Base-by-base conservation (phyloP, 2,797 vertebrate genomes). In the Sandelia bainsii region DNA sequence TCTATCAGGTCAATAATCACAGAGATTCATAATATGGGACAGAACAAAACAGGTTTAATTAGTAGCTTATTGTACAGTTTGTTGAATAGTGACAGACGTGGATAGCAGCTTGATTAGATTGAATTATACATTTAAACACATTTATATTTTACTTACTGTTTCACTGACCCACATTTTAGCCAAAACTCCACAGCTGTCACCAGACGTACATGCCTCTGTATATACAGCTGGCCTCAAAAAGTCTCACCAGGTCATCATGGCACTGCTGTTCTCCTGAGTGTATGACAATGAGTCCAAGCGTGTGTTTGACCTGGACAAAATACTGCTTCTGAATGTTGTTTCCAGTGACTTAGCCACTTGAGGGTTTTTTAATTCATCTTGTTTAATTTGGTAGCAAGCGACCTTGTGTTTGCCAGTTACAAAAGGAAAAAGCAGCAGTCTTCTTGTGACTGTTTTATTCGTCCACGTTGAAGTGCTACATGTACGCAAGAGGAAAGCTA, bases 331-430 rank as follows among this genome's bases (percentile, higher is more conserved):
- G 49, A 65, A 87, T 71, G 71, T 61, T 60, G 59, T 80, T 78
- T 86, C 67, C 67, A 79, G 48, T 29, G 53, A 44, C 25, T 73
- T n/a, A 59, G 23, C 74, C 72, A 67, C 53, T 25, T 54, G 75
- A 72, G 48, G 32, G 32, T 39, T 71, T 62, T 82, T 80, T 77
- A 22, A 69, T 73, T 62, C 48, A 73, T 75, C 37, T 70, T 75
- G 48, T 46, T 84, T 62, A 52, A 77, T 75, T 80, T 73, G 77
- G 68, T 68, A 65, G 52, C 6, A n/a, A 65, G 19, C 25, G 6
- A 17, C 27, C 20, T 40, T 7, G 11, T 19, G 14, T 84, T 82
- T 77, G 74, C 67, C 82, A 90, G 59, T 77, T 69, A 62, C 20
- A 14, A 72, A 74, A 56, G 22, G 34, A 75, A 54, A 77, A 52